phyloP scores from a whole-genome alignment of 2,113 vertebrate species.

The Seriola rivoliana region DNA sequence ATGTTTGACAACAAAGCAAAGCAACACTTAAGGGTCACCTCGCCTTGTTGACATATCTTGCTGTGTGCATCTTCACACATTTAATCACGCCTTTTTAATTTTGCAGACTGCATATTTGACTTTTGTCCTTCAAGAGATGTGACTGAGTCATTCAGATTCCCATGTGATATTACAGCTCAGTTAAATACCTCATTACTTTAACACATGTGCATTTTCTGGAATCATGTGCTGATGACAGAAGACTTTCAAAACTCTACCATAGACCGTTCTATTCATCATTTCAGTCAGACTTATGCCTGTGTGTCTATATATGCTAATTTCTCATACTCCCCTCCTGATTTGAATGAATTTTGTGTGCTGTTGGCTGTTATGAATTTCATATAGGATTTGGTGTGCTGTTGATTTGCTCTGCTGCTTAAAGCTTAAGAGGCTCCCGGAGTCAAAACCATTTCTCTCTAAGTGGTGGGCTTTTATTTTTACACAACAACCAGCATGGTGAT shows the following conservation, averaged over 20 bases:
- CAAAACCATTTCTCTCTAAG: conserved; percentile 45
- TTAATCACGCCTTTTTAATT: neutral
- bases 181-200: neutral
- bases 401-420: conserved; percentile 44
- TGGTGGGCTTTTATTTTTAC: conserved; percentile 40
- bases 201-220: conserved; percentile 21
- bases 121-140: conserved; percentile 6
- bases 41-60: neutral
- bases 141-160: neutral
- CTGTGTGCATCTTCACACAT: neutral
- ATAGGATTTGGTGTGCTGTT: conserved; percentile 9
- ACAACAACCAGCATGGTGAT: conserved; percentile 4
- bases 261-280: conserved; percentile 28
- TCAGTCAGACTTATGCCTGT: neutral
- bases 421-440: conserved; percentile 43
- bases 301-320: conserved; percentile 15
- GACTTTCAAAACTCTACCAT: conserved; percentile 12
- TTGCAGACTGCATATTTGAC: neutral
- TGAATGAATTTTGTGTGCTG: conserved; percentile 33
- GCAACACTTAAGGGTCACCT: neutral
- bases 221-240: conserved; percentile 37
- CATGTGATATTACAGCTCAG: neutral
- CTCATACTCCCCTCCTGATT: conserved; percentile 8
- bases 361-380: conserved; percentile 29
- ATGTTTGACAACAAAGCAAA: neutral